Conservation (phyloP, 2,113 vertebrate species). For the Tachycineta bicolor region DNA sequence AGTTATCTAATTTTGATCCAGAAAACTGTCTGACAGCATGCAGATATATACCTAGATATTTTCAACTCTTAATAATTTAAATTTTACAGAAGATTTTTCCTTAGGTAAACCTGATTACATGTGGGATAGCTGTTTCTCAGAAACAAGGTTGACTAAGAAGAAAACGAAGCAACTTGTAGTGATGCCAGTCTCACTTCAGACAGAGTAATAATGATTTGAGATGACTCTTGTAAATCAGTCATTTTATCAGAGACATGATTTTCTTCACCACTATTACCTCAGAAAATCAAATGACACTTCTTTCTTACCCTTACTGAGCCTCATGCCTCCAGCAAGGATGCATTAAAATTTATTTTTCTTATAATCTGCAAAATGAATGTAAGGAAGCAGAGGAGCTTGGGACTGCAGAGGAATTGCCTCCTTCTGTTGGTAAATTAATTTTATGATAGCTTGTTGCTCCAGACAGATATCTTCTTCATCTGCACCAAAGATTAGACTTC, state of each 20-base stretch:
- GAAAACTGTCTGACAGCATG: background rate
- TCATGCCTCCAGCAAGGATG: background rate
- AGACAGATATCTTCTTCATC: slow-evolving; percentile 8
- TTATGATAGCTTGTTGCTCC: background rate
- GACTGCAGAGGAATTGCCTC: background rate
- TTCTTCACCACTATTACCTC: background rate
- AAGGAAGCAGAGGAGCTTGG: background rate
- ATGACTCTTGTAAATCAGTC: background rate
- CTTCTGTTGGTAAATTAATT: slow-evolving; percentile 16
- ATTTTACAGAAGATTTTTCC: background rate
- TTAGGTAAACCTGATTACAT: background rate
- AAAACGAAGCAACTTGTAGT: background rate
- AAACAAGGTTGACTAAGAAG: slow-evolving; percentile 8
- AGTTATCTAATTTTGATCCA: background rate
- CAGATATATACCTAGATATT: background rate
- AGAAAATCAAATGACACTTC: too few species aligned
- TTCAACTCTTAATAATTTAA: background rate
- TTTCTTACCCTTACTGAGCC: background rate
- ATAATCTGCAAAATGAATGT: background rate
- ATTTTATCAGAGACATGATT: background rate
- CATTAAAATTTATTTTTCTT: background rate
- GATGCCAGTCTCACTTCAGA: background rate
- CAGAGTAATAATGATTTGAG: background rate
- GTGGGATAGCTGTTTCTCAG: background rate
- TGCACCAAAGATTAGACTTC: background rate